Conservation (phyloP, 2,113 vertebrate species). For the Xyliphius kryptos region DNA sequence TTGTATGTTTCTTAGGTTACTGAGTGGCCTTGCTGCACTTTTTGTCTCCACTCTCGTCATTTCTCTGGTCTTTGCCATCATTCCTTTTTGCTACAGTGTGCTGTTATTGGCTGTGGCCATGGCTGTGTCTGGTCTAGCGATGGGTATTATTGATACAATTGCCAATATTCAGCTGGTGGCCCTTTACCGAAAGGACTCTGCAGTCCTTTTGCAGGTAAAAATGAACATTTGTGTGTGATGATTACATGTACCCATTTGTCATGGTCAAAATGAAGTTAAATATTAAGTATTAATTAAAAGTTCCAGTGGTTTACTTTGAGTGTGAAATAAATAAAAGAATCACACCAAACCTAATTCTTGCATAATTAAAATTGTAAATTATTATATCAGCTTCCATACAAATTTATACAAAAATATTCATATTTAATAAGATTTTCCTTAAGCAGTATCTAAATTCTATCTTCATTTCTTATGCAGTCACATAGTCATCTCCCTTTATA, state of each 20-base stretch:
- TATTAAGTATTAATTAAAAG: neutral
- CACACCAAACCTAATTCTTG: too few relatives aligned
- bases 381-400: too few relatives aligned
- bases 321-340: too few relatives aligned
- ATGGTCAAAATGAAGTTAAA: neutral
- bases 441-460: too few relatives aligned
- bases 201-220: conserved; percentile 87
- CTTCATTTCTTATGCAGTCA: too few relatives aligned
- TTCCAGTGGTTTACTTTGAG: too few relatives aligned
- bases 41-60: conserved; percentile 79
- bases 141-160: conserved; percentile 94
- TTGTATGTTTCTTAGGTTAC: conserved; percentile 63
- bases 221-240: neutral
- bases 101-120: conserved; percentile 80
- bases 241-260: neutral
- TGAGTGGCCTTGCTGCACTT: conserved; percentile 76
- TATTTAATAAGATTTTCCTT: too few relatives aligned
- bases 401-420: too few relatives aligned
- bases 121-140: conserved; percentile 87
- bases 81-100: conserved; percentile 84
- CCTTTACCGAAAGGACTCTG: conserved; percentile 91
- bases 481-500: too few relatives aligned
- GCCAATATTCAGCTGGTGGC: conserved; percentile 92
- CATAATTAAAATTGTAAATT: too few relatives aligned
- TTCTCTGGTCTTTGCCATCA: conserved; percentile 87